Conservation (phyloP, 2,113 vertebrate species). For the Marmota monax region DNA sequence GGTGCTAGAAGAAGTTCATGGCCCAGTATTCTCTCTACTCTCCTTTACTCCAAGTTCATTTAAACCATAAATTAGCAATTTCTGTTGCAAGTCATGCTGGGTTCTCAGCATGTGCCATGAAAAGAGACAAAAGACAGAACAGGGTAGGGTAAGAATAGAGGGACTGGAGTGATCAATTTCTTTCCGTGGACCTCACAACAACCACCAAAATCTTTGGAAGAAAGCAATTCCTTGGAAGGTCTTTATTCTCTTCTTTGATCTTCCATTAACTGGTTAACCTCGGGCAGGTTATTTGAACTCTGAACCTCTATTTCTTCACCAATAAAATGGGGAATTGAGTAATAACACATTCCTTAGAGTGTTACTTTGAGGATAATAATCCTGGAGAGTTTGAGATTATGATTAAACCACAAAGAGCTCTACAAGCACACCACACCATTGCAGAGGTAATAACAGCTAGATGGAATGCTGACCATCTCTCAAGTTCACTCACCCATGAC, state of each 20-base stretch:
- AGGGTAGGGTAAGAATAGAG: background rate
- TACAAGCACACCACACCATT: background rate
- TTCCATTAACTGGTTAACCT: background rate
- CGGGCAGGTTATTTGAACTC: background rate
- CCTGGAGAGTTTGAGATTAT: background rate
- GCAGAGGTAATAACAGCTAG: background rate
- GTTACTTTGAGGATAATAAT: background rate
- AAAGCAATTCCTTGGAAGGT: background rate
- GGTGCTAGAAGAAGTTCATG: background rate
- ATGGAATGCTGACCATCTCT: background rate
- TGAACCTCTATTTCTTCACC: background rate
- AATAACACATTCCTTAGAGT: background rate
- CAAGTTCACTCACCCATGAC: slow-evolving; percentile 8
- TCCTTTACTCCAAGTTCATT: background rate
- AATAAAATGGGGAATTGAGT: background rate
- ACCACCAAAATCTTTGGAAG: background rate
- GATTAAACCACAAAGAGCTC: slow-evolving; percentile 15
- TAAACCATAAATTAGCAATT: background rate
- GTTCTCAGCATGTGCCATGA: background rate
- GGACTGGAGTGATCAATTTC: background rate
- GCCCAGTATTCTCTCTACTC: background rate
- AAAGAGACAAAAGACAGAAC: background rate
- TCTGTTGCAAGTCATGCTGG: background rate
- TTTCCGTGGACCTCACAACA: background rate
- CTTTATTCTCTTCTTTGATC: slow-evolving; percentile 1